Evolutionary conservation across 2,888 invertebrate genomes (phyloP).

Genomic region (Tetrapedia diversipes): DNA sequence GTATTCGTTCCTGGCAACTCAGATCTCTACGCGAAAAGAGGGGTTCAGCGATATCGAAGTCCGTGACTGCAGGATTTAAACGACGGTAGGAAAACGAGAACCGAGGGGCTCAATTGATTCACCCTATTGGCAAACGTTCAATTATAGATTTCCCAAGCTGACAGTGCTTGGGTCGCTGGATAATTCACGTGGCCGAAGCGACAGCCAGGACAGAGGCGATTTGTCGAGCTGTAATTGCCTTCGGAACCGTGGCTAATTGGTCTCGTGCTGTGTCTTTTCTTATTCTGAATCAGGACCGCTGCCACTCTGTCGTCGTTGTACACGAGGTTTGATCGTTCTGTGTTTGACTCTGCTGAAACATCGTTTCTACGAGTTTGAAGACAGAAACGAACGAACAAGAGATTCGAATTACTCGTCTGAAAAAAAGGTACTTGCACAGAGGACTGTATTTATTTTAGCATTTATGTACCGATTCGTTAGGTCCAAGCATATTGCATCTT

Average conservation of each 20-base stretch:
- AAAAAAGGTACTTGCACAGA: too few relatives aligned
- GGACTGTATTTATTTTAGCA: too few relatives aligned
- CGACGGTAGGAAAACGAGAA: neutral
- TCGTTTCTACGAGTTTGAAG: neutral
- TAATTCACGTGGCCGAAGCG: neutral
- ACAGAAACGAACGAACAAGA: neutral
- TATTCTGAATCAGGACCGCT: neutral
- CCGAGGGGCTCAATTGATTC: constrained; percentile 20
- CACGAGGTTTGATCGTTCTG: too few relatives aligned
- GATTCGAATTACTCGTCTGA: constrained; percentile 14
- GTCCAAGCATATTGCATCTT: too few relatives aligned
- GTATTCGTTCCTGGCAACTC: constrained; percentile 21
- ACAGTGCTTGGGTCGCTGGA: neutral
- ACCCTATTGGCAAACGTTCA: constrained; percentile 36
- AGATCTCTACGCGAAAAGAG: neutral
- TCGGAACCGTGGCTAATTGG: neutral
- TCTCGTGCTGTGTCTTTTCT: neutral
- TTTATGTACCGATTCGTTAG: too few relatives aligned
- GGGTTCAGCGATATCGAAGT: constrained; percentile 2
- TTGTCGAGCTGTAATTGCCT: constrained; percentile 8
- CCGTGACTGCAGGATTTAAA: constrained; percentile 3
- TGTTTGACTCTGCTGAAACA: too few relatives aligned
- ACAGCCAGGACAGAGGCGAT: neutral
- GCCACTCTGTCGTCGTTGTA: neutral
- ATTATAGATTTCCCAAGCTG: constrained; percentile 15